phyloP scores from a whole-genome alignment of 2,113 vertebrate species.

The Ctenomys sociabilis region DNA sequence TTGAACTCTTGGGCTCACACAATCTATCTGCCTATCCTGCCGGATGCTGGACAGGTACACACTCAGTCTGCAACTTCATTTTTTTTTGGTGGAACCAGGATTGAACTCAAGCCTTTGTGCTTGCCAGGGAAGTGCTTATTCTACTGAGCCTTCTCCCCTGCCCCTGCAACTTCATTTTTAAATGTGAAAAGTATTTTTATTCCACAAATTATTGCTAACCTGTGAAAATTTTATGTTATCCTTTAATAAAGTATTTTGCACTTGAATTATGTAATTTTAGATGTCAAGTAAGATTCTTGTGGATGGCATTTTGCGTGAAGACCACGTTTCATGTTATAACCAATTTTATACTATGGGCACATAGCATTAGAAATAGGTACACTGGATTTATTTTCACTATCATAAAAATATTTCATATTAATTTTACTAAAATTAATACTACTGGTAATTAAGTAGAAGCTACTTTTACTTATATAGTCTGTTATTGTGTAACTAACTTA shows the following conservation, averaged over 20 bases:
- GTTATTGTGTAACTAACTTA: slow-evolving; percentile 31
- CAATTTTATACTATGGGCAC: background rate
- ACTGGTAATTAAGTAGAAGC: slow-evolving; percentile 39
- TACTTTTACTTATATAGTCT: slow-evolving; percentile 50
- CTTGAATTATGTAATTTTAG: background rate
- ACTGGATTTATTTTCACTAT: slow-evolving; percentile 8
- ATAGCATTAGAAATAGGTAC: slow-evolving; percentile 35
- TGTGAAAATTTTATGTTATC: slow-evolving; percentile 48
- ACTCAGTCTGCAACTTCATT: background rate
- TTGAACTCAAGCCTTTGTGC: too few species aligned
- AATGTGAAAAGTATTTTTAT: slow-evolving; percentile 56
- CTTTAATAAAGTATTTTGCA: background rate
- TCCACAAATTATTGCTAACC: slow-evolving; percentile 36
- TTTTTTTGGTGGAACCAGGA: too few species aligned
- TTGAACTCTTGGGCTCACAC: background rate
- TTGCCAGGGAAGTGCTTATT: too few species aligned
- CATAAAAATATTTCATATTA: slow-evolving; percentile 33
- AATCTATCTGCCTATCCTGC: background rate
- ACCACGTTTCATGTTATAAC: background rate
- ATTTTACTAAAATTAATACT: slow-evolving; percentile 53
- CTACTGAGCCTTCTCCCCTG: too few species aligned
- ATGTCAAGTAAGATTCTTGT: slow-evolving; percentile 7
- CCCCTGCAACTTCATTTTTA: slow-evolving; percentile 37
- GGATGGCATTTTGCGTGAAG: slow-evolving; percentile 39
- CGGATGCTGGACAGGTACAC: too few species aligned